phyloP scores from a whole-genome alignment of 2,888 invertebrate species.

The Melanotus villosus region DNA sequence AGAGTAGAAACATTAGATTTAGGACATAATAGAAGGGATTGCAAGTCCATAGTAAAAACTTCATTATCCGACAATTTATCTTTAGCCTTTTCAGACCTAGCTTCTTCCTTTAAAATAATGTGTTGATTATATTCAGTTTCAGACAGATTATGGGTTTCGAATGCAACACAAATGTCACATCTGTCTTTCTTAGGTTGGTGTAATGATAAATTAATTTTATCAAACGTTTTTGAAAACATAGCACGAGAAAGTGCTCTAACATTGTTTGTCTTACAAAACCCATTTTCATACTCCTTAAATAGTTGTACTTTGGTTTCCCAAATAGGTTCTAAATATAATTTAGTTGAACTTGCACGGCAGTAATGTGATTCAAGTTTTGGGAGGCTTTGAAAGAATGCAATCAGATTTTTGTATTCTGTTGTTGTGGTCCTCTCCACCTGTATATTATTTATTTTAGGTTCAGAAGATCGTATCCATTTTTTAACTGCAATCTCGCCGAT shows the following conservation, averaged over 20 bases:
- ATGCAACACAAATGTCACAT: constrained; percentile 34
- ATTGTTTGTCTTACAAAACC: constrained; percentile 22
- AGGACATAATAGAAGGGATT: constrained; percentile 35
- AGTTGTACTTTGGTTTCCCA: constrained; percentile 19
- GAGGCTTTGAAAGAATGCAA: too few relatives aligned
- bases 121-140: neutral
- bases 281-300: constrained; percentile 11
- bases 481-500: neutral
- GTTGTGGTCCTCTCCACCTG: too few relatives aligned
- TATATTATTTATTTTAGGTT: neutral
- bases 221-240: constrained; percentile 27
- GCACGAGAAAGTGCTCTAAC: constrained; percentile 5
- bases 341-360: constrained; percentile 7
- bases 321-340: too few relatives aligned
- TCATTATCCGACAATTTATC: constrained; percentile 27
- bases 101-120: constrained; percentile 22
- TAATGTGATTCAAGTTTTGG: constrained; percentile 14
- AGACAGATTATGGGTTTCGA: constrained; percentile 16
- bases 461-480: neutral
- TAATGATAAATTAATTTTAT: constrained; percentile 25
- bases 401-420: too few relatives aligned
- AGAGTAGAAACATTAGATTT: constrained; percentile 33
- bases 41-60: constrained; percentile 34
- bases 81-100: constrained; percentile 22
- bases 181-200: too few relatives aligned